Evolutionary conservation across 2,113 vertebrate genomes (phyloP).

Genomic region (Colistium nudipinnis): DNA sequence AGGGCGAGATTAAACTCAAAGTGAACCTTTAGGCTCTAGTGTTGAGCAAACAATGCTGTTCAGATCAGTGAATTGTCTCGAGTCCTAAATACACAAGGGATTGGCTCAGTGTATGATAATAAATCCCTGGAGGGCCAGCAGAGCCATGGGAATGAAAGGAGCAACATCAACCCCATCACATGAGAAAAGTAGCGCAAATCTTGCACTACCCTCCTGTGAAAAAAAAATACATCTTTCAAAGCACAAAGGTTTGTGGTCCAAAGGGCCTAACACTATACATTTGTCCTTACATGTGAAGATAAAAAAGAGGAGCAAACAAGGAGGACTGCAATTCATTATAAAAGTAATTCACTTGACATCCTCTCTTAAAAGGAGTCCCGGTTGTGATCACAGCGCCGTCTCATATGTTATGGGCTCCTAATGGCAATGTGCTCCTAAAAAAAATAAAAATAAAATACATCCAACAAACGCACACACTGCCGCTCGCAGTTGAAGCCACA

Average conservation of each 20-base stretch:
- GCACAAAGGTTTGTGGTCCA: too few species aligned
- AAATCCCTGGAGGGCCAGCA: not conserved
- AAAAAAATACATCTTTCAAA: not conserved
- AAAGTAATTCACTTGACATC: not conserved
- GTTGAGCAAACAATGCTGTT: not conserved
- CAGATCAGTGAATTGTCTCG: not conserved
- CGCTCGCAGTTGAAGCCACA: not conserved
- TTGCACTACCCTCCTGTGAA: not conserved
- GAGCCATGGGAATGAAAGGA: constrained; percentile 9
- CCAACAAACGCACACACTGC: not conserved
- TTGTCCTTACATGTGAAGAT: too few species aligned
- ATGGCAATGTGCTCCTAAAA: too few species aligned
- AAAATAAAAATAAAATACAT: not conserved
- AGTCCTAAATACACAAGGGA: constrained; percentile 11
- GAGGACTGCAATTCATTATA: too few species aligned
- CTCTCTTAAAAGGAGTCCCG: not conserved
- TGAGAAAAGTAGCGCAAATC: not conserved
- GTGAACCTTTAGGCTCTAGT: not conserved
- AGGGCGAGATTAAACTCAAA: too few species aligned
- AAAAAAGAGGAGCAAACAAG: too few species aligned
- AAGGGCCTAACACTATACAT: not conserved
- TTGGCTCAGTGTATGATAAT: not conserved
- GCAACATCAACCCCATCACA: not conserved
- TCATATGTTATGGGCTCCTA: too few species aligned
- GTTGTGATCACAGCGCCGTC: not conserved